These are phyloP conservation scores for Callipepla squamata DNA, from an alignment of 2,113 vertebrate species.

Conservation along the genomic window DNA sequence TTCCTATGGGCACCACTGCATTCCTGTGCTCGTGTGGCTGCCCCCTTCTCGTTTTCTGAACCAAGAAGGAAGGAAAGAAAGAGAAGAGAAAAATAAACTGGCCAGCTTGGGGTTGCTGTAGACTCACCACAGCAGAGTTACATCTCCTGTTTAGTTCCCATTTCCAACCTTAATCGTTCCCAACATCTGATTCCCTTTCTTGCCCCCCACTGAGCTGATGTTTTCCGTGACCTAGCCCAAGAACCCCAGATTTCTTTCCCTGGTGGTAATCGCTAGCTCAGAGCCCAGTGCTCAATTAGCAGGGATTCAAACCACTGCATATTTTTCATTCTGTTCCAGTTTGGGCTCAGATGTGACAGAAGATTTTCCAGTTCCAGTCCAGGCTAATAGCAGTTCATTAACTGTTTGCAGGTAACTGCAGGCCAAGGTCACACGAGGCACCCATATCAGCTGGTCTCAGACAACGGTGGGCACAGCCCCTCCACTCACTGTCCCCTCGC, in stretches of 20 bases:
- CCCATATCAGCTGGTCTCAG: not conserved
- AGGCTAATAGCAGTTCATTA: not conserved
- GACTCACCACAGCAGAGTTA: not conserved
- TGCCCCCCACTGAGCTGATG: not conserved
- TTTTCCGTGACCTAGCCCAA: constrained; percentile 39
- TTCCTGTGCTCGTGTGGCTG: not conserved
- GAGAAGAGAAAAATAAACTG: not conserved
- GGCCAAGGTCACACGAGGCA: not conserved
- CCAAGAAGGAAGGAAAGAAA: not conserved
- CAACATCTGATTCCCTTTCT: constrained; percentile 1
- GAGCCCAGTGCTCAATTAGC: constrained; percentile 43
- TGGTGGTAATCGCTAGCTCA: not conserved
- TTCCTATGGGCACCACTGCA: not conserved
- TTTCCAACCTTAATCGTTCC: not conserved
- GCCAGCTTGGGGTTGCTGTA: not conserved
- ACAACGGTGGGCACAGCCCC: not conserved
- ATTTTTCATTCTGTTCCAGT: constrained; percentile 64
- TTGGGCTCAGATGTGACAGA: constrained; percentile 11
- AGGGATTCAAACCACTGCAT: constrained; percentile 49
- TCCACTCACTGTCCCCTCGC: not conserved
- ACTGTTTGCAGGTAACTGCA: not conserved
- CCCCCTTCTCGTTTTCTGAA: not conserved
- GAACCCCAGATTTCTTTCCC: constrained; percentile 36
- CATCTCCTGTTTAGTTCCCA: constrained; percentile 7
- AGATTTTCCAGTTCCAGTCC: not conserved